Evolutionary conservation across 2,797 vertebrate genomes (phyloP).

Genomic region (Allobates femoralis): DNA sequence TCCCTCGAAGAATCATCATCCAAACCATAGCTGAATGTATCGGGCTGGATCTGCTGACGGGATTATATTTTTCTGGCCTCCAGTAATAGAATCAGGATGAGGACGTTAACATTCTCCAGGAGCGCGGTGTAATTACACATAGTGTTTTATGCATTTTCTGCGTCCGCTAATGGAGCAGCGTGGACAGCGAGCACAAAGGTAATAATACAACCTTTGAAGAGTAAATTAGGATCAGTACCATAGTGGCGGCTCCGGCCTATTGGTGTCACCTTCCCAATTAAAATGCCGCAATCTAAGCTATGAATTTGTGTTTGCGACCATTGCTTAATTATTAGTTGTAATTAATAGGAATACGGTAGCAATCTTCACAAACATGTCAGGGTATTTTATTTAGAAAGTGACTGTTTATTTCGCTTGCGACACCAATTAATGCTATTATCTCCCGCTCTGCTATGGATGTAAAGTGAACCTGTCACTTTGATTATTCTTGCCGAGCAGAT

Average conservation of each 20-base stretch:
- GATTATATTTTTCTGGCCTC: background rate
- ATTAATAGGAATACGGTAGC: constrained; percentile 20
- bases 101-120: constrained; percentile 26
- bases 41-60: background rate
- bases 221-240: constrained; percentile 47
- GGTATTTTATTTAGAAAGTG: constrained; percentile 8
- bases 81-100: constrained; percentile 17
- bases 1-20: background rate
- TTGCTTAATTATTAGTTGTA: constrained; percentile 53
- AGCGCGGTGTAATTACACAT: constrained; percentile 41
- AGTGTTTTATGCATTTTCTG: constrained; percentile 29
- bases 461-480: background rate
- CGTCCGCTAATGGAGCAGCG: constrained; percentile 23
- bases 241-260: constrained; percentile 40
- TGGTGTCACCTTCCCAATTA: constrained; percentile 50
- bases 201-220: constrained; percentile 52
- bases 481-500: background rate
- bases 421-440: background rate
- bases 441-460: constrained; percentile 1
- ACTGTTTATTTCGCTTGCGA: background rate
- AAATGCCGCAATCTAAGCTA: constrained; percentile 24
- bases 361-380: constrained; percentile 18
- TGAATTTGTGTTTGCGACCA: constrained; percentile 30
- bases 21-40: background rate
- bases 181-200: constrained; percentile 18